phyloP scores from a whole-genome alignment of 2,888 invertebrate species.

The Leucozona laternaria region DNA sequence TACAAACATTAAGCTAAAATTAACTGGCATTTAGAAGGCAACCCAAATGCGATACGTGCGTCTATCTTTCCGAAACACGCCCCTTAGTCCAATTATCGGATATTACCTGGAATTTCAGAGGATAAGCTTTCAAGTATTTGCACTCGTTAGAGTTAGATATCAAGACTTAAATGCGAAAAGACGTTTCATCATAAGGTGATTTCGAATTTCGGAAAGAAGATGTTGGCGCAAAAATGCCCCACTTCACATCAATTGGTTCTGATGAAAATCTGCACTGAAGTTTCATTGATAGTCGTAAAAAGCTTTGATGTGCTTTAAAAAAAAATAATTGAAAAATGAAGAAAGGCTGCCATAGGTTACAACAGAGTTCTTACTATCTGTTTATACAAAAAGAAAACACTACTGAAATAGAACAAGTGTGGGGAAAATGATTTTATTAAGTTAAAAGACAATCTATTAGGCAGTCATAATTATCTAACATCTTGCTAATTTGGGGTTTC shows the following conservation, averaged over 20 bases:
- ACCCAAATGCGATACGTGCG: constrained; percentile 57
- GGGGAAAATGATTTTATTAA: too few relatives aligned
- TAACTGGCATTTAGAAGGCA: constrained; percentile 64
- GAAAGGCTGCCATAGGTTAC: too few relatives aligned
- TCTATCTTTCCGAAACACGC: constrained; percentile 46
- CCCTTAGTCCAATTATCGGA: constrained; percentile 67
- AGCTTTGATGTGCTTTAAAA: too few relatives aligned
- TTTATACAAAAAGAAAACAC: too few relatives aligned
- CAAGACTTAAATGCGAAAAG: neutral
- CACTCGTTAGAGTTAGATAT: neutral
- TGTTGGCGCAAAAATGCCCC: neutral
- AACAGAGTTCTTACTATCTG: too few relatives aligned
- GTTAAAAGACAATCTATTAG: too few relatives aligned
- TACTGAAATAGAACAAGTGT: too few relatives aligned
- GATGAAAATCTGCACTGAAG: neutral
- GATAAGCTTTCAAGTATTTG: constrained; percentile 8
- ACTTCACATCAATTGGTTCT: neutral
- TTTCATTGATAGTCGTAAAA: neutral
- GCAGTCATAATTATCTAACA: too few relatives aligned
- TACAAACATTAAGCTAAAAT: constrained; percentile 57
- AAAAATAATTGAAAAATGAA: too few relatives aligned
- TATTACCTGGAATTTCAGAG: constrained; percentile 40
- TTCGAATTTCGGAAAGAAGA: neutral
- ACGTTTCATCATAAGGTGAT: neutral
- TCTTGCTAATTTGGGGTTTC: too few relatives aligned